Conservation (phyloP, 2,797 vertebrate genomes). For the Ptychobarbus kaznakovi region DNA sequence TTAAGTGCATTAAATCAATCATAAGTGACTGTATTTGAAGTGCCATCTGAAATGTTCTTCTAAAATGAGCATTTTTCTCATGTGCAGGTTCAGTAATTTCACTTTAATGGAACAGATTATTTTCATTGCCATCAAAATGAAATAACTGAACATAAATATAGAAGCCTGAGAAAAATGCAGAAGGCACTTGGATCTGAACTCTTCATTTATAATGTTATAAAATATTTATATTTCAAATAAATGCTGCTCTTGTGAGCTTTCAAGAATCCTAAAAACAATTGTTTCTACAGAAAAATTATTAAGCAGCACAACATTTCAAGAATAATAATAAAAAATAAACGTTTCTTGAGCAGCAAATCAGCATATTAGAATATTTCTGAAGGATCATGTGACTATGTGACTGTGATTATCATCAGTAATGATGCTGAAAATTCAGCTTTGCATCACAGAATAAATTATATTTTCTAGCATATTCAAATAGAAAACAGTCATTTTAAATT, state of each 20-base stretch:
- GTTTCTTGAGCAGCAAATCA: neutral
- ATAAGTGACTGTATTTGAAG: neutral
- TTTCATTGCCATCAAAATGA: neutral
- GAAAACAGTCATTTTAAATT: neutral
- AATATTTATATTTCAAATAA: neutral
- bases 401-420: neutral
- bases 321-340: neutral
- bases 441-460: neutral
- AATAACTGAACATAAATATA: neutral
- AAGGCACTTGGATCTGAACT: neutral
- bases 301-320: neutral
- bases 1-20: neutral
- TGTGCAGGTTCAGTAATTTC: neutral
- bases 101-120: neutral
- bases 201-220: neutral
- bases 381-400: neutral
- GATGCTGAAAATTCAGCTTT: neutral
- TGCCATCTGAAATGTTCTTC: neutral
- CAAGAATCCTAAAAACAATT: neutral
- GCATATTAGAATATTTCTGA: neutral
- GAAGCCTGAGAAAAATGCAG: neutral
- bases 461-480: neutral
- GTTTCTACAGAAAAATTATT: neutral
- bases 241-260: neutral
- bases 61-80: neutral